Percentiles rank a stretch among this genome's conserved stretches.
Conservation (phyloP, 2,888 invertebrate species). For the Aproaerema taeniolella region DNA sequence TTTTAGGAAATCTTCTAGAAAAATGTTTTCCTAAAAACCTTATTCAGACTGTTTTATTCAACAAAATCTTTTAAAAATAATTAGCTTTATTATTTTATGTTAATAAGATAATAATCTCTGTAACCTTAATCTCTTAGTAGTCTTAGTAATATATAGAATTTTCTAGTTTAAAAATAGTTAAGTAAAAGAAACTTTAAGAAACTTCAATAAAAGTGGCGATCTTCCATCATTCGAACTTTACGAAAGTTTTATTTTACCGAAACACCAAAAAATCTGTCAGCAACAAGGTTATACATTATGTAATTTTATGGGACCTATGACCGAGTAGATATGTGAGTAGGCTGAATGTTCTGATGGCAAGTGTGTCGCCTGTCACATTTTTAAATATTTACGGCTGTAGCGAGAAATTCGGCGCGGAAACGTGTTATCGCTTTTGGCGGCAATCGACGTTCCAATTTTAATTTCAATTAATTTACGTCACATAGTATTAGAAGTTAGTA, state of each 20-base stretch:
- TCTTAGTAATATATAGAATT: not conserved
- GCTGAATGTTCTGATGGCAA: not conserved
- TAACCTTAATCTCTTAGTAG: not conserved
- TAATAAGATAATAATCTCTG: not conserved
- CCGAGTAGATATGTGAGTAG: no score
- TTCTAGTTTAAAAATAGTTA: not conserved
- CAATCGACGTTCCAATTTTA: no score
- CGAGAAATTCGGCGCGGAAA: slow-evolving; percentile 3
- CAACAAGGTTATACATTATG: slow-evolving; percentile 5
- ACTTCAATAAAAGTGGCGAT: not conserved
- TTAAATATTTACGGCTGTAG: slow-evolving; percentile 2
- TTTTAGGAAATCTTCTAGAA: no score
- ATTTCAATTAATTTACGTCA: no score
- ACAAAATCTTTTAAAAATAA: no score
- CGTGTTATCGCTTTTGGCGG: not conserved
- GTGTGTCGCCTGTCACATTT: slow-evolving; percentile 6
- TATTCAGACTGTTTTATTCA: no score
- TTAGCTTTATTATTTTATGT: no score
- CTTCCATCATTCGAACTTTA: not conserved
- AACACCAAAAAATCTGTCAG: not conserved
- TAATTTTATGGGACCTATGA: slow-evolving; percentile 8
- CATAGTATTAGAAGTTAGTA: no score
- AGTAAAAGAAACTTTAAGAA: not conserved
- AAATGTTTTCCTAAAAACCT: no score
- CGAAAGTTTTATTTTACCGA: not conserved